Base-by-base conservation (phyloP, 2,888 invertebrate genomes). In the Eulithis prunata region DNA sequence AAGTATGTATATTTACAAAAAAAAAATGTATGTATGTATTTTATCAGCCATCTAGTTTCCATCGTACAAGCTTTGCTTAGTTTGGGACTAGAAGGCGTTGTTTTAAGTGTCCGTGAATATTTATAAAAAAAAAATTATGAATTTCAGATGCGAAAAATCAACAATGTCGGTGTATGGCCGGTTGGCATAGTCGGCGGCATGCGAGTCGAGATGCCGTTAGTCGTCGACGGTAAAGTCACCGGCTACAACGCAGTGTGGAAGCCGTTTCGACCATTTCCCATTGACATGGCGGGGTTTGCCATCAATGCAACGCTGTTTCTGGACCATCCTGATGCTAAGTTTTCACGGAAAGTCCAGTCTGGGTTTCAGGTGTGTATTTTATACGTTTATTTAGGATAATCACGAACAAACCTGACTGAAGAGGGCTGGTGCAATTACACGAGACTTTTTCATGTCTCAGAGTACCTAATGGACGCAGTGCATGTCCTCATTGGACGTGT, bases 201-300 rank as follows among this genome's bases (percentile, higher is more conserved):
- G 82, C 95, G 97, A 89, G 98, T 98, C 0, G 99, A 99, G 87
- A 95, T 96, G 81, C 99, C 99, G 0, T 83, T 97, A 11, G 94
- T 99, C 3, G 90, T 92, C 3, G 87, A 94, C 68, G 95, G 93
- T 2, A 92, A 91, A 70, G 93, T 95, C 0, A 81, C 86, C 11
- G 94, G 94, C 0, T 95, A 91, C 79, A 95, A 95, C 79, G 96
- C 96, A 0, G 96, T 95, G 0, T 99, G 98, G 97, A 96, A 97
- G 79, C 97, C 98, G 0, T 96, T 97, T 76, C 93, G 99, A 68
- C 96, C 97, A 0, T 99, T 99, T 92, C 98, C 99, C 0, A 95
- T 99, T 46, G 99, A 99, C 82, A 99, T 99, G 99, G 99, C 99
- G 0, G 99, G 98, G 0, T 99, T 99, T 83, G 98, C 97, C 7